These are phyloP conservation scores for Crocodylus rhombifer DNA, from an alignment of 2,797 vertebrate species.

Conservation along the genomic window DNA sequence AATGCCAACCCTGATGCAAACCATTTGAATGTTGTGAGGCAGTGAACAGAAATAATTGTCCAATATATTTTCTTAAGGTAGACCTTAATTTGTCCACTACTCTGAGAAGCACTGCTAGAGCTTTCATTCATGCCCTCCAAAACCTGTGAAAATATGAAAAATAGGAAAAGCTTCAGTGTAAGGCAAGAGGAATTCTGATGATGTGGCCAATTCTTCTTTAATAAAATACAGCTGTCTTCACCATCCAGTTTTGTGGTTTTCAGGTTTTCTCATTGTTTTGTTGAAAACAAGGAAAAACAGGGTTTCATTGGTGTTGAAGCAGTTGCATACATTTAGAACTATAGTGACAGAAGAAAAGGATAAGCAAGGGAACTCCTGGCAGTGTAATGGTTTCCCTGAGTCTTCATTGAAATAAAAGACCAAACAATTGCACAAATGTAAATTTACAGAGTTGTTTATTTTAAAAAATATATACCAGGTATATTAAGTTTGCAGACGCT, in stretches of 20 bases:
- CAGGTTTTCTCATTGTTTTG: background rate
- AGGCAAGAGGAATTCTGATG: constrained; percentile 56
- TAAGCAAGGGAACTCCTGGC: background rate
- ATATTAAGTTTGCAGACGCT: background rate
- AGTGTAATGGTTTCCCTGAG: background rate
- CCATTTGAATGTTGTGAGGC: background rate
- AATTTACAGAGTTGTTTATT: background rate
- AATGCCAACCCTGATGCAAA: background rate
- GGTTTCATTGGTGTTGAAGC: background rate
- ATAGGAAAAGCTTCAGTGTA: constrained; percentile 34
- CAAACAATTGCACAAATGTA: background rate
- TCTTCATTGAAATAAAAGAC: background rate
- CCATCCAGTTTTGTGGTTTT: constrained; percentile 39
- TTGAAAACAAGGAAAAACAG: background rate
- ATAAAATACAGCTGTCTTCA: constrained; percentile 49
- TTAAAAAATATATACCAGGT: background rate
- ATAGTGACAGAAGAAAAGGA: accelerated
- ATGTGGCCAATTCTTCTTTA: constrained; percentile 23
- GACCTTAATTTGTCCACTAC: background rate
- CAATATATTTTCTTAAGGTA: constrained; percentile 28
- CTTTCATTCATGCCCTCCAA: constrained; percentile 46
- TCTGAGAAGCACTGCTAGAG: background rate
- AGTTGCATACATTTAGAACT: accelerated
- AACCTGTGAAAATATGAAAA: constrained; percentile 42
- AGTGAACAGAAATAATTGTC: constrained; percentile 11